Conservation (phyloP, 2,888 invertebrate species). For the Cyclophora albipunctata region DNA sequence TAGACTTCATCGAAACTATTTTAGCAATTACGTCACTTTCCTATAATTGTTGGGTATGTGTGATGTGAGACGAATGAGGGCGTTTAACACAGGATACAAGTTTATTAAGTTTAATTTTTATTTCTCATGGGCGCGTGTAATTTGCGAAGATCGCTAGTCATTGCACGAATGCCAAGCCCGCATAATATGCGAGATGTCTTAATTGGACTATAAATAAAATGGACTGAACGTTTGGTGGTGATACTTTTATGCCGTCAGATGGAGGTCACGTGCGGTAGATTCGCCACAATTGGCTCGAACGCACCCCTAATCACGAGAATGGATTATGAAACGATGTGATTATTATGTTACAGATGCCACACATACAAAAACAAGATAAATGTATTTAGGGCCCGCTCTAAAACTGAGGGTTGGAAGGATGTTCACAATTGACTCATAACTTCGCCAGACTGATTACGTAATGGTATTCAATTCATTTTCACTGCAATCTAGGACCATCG, state of each 20-base stretch:
- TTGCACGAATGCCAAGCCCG: constrained; percentile 36
- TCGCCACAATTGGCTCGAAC: constrained; percentile 59
- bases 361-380: constrained; percentile 28
- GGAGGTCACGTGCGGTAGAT: constrained; percentile 67
- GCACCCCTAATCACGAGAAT: constrained; percentile 45
- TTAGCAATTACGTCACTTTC: constrained; percentile 19
- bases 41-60: constrained; percentile 8
- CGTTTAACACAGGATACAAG: background rate
- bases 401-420: background rate
- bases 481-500: too few species aligned
- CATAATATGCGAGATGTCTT: constrained; percentile 59
- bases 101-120: constrained; percentile 7
- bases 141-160: constrained; percentile 18
- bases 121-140: constrained; percentile 15
- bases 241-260: constrained; percentile 59
- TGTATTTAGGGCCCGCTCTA: constrained; percentile 10
- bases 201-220: constrained; percentile 65
- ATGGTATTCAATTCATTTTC: too few species aligned
- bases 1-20: constrained; percentile 37
- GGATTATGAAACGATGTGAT: constrained; percentile 58
- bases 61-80: too few species aligned
- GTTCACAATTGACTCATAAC: too few species aligned
- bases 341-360: constrained; percentile 56
- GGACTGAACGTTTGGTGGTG: constrained; percentile 51
- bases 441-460: too few species aligned